Evolutionary conservation across 2,888 invertebrate species (phyloP).

Genomic region (Hypena proboscidalis): DNA sequence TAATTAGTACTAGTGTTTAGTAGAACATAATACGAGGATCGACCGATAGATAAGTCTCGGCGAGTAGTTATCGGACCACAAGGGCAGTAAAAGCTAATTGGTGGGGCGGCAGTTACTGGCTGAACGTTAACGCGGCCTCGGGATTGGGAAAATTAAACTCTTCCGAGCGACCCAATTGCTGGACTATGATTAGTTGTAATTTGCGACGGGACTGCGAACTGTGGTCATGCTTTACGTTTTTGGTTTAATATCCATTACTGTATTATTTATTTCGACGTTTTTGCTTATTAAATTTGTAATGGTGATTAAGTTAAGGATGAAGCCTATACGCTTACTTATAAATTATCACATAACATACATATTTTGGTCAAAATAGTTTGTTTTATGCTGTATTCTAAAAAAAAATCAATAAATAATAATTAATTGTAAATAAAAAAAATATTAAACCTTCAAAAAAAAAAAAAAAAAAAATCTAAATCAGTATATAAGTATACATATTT

Average conservation of each 20-base stretch:
- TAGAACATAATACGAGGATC: conserved; percentile 63
- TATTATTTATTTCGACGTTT: conserved; percentile 34
- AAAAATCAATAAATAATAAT: too few relatives aligned
- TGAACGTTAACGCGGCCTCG: conserved; percentile 62
- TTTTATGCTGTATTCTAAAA: too few relatives aligned
- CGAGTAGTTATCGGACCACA: conserved; percentile 77
- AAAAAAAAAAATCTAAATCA: too few relatives aligned
- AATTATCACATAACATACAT: too few relatives aligned
- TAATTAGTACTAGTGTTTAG: conserved; percentile 60
- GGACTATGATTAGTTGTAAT: conserved; percentile 78
- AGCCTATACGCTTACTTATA: too few relatives aligned
- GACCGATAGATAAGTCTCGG: conserved; percentile 74
- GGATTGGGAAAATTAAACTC: conserved; percentile 80
- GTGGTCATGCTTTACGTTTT: conserved; percentile 51
- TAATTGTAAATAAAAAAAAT: too few relatives aligned
- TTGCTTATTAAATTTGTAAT: conserved; percentile 35
- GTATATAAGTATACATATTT: too few relatives aligned
- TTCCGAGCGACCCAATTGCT: conserved; percentile 74
- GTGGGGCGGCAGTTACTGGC: conserved; percentile 69
- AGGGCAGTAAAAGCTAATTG: conserved; percentile 82
- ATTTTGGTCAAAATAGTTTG: too few relatives aligned
- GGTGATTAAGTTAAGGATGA: too few relatives aligned
- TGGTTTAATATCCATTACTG: conserved; percentile 41
- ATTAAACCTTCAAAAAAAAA: too few relatives aligned
- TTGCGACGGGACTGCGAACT: conserved; percentile 62